Evolutionary conservation across 2,113 vertebrate species (phyloP).

Genomic region (Murina feae): DNA sequence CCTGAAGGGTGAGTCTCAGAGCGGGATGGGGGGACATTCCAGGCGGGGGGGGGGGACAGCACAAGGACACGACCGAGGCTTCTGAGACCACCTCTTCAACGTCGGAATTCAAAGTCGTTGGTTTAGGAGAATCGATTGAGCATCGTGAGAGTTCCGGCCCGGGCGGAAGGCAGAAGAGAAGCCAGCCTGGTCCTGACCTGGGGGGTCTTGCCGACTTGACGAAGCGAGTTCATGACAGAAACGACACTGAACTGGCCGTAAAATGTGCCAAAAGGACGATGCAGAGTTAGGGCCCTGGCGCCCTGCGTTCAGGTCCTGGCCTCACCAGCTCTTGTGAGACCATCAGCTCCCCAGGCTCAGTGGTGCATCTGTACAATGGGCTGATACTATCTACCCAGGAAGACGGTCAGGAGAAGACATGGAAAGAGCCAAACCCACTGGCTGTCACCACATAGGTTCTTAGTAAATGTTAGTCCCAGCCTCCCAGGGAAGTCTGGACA

Average conservation of each 20-base stretch:
- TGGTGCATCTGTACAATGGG: neutral
- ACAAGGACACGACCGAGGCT: fast-evolving
- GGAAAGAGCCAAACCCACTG: neutral
- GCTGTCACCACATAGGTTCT: neutral
- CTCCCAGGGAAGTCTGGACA: neutral
- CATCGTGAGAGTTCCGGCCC: neutral
- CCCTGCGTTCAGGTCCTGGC: neutral
- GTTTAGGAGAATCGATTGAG: neutral
- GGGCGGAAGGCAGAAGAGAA: fast-evolving
- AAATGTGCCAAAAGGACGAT: neutral
- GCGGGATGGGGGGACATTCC: neutral
- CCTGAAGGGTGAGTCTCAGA: neutral
- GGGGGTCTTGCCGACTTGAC: neutral
- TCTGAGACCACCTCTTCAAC: neutral
- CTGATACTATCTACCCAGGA: fast-evolving
- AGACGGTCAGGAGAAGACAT: fast-evolving
- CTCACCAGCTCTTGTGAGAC: neutral
- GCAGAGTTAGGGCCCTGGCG: neutral
- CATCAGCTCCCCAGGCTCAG: neutral
- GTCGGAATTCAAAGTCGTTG: neutral
- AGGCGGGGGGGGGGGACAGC: neutral
- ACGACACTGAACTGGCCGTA: neutral
- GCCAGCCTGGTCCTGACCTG: neutral
- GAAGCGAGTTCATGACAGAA: neutral
- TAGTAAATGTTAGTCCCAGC: neutral